Evolutionary conservation across 2,797 vertebrate genomes (phyloP).

Genomic region (Coreius guichenoti): DNA sequence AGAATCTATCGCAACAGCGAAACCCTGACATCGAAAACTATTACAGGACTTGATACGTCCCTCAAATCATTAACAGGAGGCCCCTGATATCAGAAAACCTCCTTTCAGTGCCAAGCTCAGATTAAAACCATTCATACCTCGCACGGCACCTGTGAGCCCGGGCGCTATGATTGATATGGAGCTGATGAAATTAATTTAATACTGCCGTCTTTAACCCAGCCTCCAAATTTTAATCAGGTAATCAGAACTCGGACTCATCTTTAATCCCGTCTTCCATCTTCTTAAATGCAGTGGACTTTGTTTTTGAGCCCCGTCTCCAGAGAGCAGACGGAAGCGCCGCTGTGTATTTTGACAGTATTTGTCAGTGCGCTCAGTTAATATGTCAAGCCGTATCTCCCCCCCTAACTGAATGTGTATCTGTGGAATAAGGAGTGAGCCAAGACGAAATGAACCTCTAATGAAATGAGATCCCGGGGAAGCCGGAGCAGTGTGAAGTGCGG

Average conservation of each 20-base stretch:
- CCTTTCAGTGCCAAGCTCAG: constrained; percentile 48
- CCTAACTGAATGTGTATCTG: constrained; percentile 68
- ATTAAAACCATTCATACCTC: constrained; percentile 52
- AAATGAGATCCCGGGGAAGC: constrained; percentile 69
- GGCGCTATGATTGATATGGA: constrained; percentile 58
- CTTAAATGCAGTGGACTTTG: constrained; percentile 52
- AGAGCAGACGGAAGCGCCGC: constrained; percentile 37
- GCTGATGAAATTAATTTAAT: constrained; percentile 59
- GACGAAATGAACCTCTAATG: constrained; percentile 75
- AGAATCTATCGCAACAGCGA: constrained; percentile 26
- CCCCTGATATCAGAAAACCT: constrained; percentile 23
- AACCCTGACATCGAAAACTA: constrained; percentile 25
- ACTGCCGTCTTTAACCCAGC: constrained; percentile 58
- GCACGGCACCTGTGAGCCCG: constrained; percentile 20
- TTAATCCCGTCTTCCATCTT: constrained; percentile 64
- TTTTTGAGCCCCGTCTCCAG: constrained; percentile 50
- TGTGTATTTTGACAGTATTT: constrained; percentile 63
- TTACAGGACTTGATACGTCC: constrained; percentile 15
- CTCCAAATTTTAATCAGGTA: constrained; percentile 72
- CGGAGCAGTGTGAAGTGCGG: constrained; percentile 66
- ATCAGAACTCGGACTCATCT: constrained; percentile 57
- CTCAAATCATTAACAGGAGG: constrained; percentile 37
- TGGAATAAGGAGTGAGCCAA: constrained; percentile 66
- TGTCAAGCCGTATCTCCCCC: constrained; percentile 64
- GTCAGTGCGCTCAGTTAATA: constrained; percentile 66